Evolutionary conservation across 1,140 invertebrate genomes (phyloP).

Genomic region (Aphelenchoides fujianensis): DNA sequence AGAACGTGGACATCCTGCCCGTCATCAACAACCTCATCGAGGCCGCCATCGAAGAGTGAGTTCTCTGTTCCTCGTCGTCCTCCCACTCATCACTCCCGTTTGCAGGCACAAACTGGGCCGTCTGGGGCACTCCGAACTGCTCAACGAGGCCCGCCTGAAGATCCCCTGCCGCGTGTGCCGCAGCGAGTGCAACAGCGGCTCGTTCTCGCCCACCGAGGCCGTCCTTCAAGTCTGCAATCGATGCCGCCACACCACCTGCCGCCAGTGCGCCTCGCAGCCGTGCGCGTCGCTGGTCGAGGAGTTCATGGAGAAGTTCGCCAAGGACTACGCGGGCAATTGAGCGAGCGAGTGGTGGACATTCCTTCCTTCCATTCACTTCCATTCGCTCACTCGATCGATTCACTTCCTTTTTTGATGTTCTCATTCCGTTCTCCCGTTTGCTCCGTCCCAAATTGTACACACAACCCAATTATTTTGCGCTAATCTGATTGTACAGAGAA

Average conservation of each 20-base stretch:
- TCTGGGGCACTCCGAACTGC: slow-evolving; percentile 14
- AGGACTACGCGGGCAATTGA: slow-evolving; percentile 9
- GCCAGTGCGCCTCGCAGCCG: slow-evolving; percentile 3
- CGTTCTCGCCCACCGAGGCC: background rate
- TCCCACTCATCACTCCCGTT: background rate
- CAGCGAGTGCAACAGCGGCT: background rate
- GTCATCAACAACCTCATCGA: slow-evolving; percentile 9
- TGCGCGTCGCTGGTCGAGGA: slow-evolving; percentile 21
- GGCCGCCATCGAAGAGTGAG: background rate
- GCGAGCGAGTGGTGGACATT: no score
- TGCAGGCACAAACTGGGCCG: slow-evolving; percentile 21
- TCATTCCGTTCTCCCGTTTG: background rate
- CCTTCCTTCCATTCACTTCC: background rate
- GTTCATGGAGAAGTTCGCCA: slow-evolving; percentile 29
- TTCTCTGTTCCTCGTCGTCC: no score
- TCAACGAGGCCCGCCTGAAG: slow-evolving; percentile 29
- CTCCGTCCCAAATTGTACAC: background rate
- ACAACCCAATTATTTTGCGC: background rate
- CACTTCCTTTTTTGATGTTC: background rate
- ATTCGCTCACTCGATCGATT: background rate
- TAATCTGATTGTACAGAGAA: background rate
- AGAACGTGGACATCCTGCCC: background rate
- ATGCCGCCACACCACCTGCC: slow-evolving; percentile 26
- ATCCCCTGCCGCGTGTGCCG: slow-evolving; percentile 30
- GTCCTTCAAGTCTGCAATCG: slow-evolving; percentile 9